These are phyloP conservation scores for Alsophila aescularia DNA, from an alignment of 2,888 invertebrate species.

Conservation along the genomic window DNA sequence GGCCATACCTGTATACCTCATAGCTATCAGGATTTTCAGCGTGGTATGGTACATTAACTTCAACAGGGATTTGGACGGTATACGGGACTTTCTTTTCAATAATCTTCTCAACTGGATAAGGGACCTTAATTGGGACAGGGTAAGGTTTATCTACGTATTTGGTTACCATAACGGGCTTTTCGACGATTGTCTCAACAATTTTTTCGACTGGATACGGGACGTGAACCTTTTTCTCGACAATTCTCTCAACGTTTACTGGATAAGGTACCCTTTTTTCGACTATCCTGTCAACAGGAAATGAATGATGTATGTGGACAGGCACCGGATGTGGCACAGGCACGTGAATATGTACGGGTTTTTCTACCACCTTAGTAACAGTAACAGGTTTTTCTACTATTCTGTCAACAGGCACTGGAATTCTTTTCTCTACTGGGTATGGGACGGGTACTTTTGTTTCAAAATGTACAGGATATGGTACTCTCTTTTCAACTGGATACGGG, in stretches of 20 bases:
- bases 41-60: constrained; percentile 76
- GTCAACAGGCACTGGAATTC: constrained; percentile 78
- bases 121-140: constrained; percentile 70
- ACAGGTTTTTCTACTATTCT: constrained; percentile 84
- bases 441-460: constrained; percentile 70
- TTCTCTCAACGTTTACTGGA: constrained; percentile 71
- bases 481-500: constrained; percentile 54
- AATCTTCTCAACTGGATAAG: constrained; percentile 67
- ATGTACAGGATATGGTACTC: constrained; percentile 50
- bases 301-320: constrained; percentile 67
- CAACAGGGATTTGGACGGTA: constrained; percentile 82
- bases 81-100: constrained; percentile 83
- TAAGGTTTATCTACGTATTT: constrained; percentile 54
- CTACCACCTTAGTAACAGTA: constrained; percentile 73
- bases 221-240: constrained; percentile 78
- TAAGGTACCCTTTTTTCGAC: constrained; percentile 78
- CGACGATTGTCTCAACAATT: constrained; percentile 66
- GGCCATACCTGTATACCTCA: constrained; percentile 18
- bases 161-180: constrained; percentile 36
- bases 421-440: constrained; percentile 81
- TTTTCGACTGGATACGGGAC: constrained; percentile 73
- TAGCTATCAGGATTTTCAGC: constrained; percentile 46
- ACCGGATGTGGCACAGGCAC: constrained; percentile 71
- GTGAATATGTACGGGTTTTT: constrained; percentile 72
- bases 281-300: constrained; percentile 81